A percentile compares a stretch with the other conserved stretches of the same genome.
Evolutionary conservation across 1,140 invertebrate genomes (phyloP).

Genomic region (Dendroctonus ponderosae): DNA sequence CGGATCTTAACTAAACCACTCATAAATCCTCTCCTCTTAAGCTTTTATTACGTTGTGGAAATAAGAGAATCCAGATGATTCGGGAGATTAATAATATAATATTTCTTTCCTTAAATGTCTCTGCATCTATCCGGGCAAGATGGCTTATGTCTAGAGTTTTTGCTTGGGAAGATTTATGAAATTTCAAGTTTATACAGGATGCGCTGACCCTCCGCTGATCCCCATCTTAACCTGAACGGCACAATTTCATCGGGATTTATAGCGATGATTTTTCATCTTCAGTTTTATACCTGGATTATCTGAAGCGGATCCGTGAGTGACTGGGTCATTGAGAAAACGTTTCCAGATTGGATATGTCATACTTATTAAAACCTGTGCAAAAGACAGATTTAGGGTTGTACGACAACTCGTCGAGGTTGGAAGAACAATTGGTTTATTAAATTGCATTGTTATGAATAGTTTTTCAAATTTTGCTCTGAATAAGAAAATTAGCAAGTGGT

Average conservation of each 20-base stretch:
- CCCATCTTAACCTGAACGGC: slow-evolving; percentile 19
- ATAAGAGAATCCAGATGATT: slow-evolving; percentile 31
- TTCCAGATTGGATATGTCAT: too few species aligned
- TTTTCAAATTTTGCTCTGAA: too few species aligned
- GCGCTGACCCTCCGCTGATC: slow-evolving; percentile 22
- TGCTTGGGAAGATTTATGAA: slow-evolving; percentile 28
- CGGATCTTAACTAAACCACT: slow-evolving; percentile 18
- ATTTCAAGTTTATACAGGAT: slow-evolving; percentile 32
- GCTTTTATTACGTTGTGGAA: slow-evolving; percentile 25
- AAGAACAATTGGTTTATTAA: too few species aligned
- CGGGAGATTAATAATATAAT: slow-evolving; percentile 35
- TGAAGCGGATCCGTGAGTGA: too few species aligned
- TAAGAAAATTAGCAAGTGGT: too few species aligned
- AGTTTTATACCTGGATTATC: too few species aligned
- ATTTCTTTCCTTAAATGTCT: slow-evolving; percentile 35
- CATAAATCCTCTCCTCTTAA: slow-evolving; percentile 26
- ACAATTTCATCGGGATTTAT: slow-evolving; percentile 31
- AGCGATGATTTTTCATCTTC: neutral
- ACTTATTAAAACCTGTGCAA: too few species aligned
- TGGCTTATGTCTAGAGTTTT: slow-evolving; percentile 34
- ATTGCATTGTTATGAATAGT: too few species aligned
- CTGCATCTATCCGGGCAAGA: slow-evolving; percentile 34
- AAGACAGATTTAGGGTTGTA: too few species aligned
- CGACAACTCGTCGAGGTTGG: too few species aligned
- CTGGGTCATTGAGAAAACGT: too few species aligned